Evolutionary conservation across 2,113 vertebrate species (phyloP), one percentile per base, ranked within the genome.

Genomic region (Ophthalmotilapia sp.): DNA sequence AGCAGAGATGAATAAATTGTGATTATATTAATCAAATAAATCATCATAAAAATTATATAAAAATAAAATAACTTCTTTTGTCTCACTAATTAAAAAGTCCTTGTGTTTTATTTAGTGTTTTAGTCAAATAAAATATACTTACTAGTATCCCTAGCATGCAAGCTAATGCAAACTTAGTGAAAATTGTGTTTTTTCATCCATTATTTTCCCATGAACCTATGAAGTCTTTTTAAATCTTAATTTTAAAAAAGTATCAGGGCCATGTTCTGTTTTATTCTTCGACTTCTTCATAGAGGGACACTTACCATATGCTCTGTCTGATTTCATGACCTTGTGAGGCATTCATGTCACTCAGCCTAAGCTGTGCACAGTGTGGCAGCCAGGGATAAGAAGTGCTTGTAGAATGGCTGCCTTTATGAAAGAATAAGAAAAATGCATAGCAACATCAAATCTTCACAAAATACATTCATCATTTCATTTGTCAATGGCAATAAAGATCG

Each of bases 251-350:
- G 80, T 81, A 88, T 83, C n/a, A 82, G 58, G 38, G 53, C 19
- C 33, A 51, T 33, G 42, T 49, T 73, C 36, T 15, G 11, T 19
- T 58, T 23, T 79, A 68, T 33, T 58, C 19, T 40, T 40, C 10
- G 5, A 45, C 2, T 29, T 21, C 9, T 58, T 83, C 42, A 26
- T 60, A 33, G 80, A 83, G 14, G 49, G 79, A 83, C 45, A 73
- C 75, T 58, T 40, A 79, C 53, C 77, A 82, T 86, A 88, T 91
- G 79, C 62, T 23, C 19, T 3, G 5, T 53, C 86, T 83, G 81
- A 82, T 75, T 75, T 77, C 68, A 73, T 87, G 87, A 91, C 82
- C 88, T 88, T 88, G 83, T 77, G 73, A 90, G 92, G 29, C 3
- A 14, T 80, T 89, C 38, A 6, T 26, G 68, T 84, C 84, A 15